Conservation (phyloP, 2,113 vertebrate genomes). For the Megalops atlanticus region DNA sequence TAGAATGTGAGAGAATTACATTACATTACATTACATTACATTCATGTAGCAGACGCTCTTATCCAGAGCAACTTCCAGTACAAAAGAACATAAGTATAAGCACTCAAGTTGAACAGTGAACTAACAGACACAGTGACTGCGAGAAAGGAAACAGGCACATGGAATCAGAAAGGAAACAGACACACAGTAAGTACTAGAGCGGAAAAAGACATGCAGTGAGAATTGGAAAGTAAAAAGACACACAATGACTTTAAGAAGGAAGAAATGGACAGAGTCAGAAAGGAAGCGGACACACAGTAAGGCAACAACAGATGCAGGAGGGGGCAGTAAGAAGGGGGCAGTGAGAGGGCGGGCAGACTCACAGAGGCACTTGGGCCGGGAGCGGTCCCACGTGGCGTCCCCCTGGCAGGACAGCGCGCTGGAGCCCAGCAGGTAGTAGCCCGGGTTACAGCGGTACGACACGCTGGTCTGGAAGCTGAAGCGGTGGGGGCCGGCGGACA, state of each 20-base stretch:
- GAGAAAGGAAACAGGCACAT: too few relatives aligned
- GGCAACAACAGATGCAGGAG: slow-evolving; percentile 3
- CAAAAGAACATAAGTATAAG: neutral
- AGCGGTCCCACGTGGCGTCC: slow-evolving; percentile 93
- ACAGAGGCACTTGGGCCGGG: slow-evolving; percentile 91
- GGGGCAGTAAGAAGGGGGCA: slow-evolving; percentile 13
- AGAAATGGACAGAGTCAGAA: neutral
- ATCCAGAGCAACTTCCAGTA: too few relatives aligned
- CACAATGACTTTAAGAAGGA: too few relatives aligned
- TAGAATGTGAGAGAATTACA: too few relatives aligned
- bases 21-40: too few relatives aligned
- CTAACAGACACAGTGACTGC: neutral
- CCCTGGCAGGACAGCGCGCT: slow-evolving; percentile 91
- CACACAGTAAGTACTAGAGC: neutral
- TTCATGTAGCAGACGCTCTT: too few relatives aligned
- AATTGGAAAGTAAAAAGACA: too few relatives aligned
- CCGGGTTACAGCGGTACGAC: slow-evolving; percentile 88
- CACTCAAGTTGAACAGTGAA: neutral
- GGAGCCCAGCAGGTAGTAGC: slow-evolving; percentile 90
- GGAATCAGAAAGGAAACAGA: neutral
- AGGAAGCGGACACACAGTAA: neutral
- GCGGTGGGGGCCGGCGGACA: slow-evolving; percentile 81
- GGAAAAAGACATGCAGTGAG: too few relatives aligned
- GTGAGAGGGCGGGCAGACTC: slow-evolving; percentile 61
- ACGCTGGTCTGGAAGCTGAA: slow-evolving; percentile 92